Conservation (phyloP, 2,797 vertebrate species). For the Microchirus variegatus region DNA sequence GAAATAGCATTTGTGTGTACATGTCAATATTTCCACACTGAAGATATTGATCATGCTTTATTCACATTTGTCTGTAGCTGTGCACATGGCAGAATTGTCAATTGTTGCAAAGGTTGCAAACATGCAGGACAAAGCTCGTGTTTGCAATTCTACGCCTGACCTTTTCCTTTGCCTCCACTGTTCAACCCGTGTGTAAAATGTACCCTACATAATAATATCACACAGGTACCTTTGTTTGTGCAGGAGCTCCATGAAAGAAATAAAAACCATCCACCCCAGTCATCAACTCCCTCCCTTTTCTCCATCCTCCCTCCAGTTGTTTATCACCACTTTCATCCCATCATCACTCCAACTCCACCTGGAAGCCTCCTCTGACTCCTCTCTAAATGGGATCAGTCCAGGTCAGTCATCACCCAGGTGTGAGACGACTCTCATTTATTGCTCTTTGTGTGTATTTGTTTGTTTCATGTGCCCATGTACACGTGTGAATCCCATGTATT, state of each 20-base stretch:
- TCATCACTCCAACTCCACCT: constrained; percentile 66
- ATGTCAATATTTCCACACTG: too few relatives aligned
- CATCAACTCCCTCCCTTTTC: constrained; percentile 39
- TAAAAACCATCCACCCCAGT: constrained; percentile 39
- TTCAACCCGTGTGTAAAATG: too few relatives aligned
- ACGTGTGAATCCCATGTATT: not conserved
- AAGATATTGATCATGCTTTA: too few relatives aligned
- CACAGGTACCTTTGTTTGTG: constrained; percentile 16
- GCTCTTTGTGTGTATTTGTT: constrained; percentile 19
- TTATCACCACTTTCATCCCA: constrained; percentile 70
- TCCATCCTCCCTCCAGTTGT: constrained; percentile 71
- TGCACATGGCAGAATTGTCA: too few relatives aligned
- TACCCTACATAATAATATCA: not conserved
- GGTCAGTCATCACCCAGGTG: constrained; percentile 75
- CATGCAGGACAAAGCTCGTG: too few relatives aligned
- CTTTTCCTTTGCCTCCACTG: too few relatives aligned
- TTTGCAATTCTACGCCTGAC: too few relatives aligned
- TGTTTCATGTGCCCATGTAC: constrained; percentile 13
- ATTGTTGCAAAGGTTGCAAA: too few relatives aligned
- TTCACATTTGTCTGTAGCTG: too few relatives aligned
- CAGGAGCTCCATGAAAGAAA: constrained; percentile 46
- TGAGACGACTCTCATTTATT: constrained; percentile 50
- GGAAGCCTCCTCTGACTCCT: constrained; percentile 67
- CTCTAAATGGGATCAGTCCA: constrained; percentile 74
- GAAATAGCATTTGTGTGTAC: too few relatives aligned